Base-by-base conservation (phyloP, 2,888 invertebrate genomes). In the Drosophila nigricruria region DNA sequence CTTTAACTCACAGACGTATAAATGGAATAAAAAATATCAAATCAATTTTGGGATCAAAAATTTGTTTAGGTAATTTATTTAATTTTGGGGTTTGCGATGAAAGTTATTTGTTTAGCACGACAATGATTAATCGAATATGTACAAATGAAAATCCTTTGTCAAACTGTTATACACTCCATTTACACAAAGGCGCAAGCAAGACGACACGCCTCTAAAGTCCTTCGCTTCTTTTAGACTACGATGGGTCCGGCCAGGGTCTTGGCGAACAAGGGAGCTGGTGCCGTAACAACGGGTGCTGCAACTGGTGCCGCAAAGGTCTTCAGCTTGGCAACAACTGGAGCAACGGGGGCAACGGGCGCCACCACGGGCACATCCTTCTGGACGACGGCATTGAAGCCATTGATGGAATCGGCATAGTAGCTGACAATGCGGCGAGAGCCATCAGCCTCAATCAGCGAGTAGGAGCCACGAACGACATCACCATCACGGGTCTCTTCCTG, bases 61-160 rank as follows among this genome's bases (percentile, higher is more conserved):
- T 50, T 70, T 70, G 9, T 79, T 20, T 65, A 64, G 38, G 59
- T 65, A 54, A 38, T 61, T 73, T 64, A 36, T 80, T 79, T 77
- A 76, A 82, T 60, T 78, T 86, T 70, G 74, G 63, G 76, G 72
- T 71, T 73, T 73, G 38, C 69, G 91, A 90, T 91, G 91, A 91
- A 91, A 91, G 88, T 89, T 82, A 80, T 87, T 91, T 85, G 36
- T 36, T 49, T 82, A 79, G 73, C 83, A 90, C 89, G 88, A 92
- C 91, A 92, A 91, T 91, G 91, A 86, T 82, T 84, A 81, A 75
- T 88, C 89, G 79, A 83, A 79, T 90, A 91, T 91, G 79, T 92
- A 92, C 92, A 92, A 87, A 92, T 92, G 91, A 88, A 91, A 85
- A 86, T 91, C 92, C 89, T 89, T 88, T 84, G 91, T 89, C 90